Conservation (phyloP, 2,797 vertebrate genomes). For the Anabacerthia variegaticeps region DNA sequence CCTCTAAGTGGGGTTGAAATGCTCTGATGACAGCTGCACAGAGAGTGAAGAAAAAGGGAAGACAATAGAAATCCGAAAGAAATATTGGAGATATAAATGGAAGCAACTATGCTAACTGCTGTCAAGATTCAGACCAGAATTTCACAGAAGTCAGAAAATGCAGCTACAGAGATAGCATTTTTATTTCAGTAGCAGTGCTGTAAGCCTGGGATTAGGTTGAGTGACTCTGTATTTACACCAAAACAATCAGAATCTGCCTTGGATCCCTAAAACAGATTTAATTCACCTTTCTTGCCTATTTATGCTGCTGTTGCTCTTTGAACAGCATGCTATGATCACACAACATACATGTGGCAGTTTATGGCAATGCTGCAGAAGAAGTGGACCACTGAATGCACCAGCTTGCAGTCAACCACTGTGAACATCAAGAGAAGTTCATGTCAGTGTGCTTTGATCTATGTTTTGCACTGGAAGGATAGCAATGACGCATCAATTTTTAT, state of each 20-base stretch:
- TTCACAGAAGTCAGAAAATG: background rate
- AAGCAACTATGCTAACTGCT: background rate
- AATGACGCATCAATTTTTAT: background rate
- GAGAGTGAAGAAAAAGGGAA: constrained; percentile 37
- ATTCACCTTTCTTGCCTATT: background rate
- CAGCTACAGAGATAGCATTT: background rate
- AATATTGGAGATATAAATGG: constrained; percentile 27
- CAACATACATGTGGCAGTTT: background rate
- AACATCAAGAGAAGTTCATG: fast-evolving
- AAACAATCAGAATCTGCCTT: background rate
- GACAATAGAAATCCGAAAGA: constrained; percentile 19
- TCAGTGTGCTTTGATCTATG: background rate
- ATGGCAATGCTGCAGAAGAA: background rate
- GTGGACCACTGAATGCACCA: background rate
- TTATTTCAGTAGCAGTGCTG: background rate
- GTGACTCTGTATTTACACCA: background rate
- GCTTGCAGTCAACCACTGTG: background rate
- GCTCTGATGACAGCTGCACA: constrained; percentile 54
- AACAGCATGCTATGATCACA: background rate
- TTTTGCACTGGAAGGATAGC: background rate
- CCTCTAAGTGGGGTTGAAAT: background rate
- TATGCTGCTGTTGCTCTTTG: background rate
- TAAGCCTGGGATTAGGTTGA: background rate
- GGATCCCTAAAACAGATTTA: background rate
- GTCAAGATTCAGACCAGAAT: background rate